Evolutionary conservation across 2,113 vertebrate genomes (phyloP), one percentile per base, ranked within the genome.

Genomic region (Lophotis ruficrista): DNA sequence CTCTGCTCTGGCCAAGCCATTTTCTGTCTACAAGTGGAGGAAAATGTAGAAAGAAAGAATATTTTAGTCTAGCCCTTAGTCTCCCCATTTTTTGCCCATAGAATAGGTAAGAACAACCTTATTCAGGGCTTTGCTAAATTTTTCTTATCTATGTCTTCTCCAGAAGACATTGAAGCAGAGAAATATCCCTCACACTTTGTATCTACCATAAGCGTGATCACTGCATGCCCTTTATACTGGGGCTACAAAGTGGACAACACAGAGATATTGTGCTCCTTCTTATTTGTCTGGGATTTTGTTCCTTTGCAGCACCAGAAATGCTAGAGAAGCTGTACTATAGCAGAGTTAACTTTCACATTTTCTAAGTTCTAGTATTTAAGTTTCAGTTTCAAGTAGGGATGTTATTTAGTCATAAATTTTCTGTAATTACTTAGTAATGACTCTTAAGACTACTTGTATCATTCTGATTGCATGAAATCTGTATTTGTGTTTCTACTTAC

Each of bases 171-270:
- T 62, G 61, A 85, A 72, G 27, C 38, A 91, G 27, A 76, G 37
- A 25, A 72, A 41, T 73, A 25, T 7, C 13, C 21, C 11, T 21
- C n/a, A 51, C 3, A 12, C 7, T 22, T 19, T 35, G 6, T 31
- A 57, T 17, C 19, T 57, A 11, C 24, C 2, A 0, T 12, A 38
- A 71, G 7, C 2, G 0, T 25, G 28, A 33, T 31, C 37, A 8
- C 0, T 45, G 7, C 24, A 48, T 24, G 19, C 20, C 30, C 83
- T 60, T 20, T 45, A 0, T 48, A 20, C 6, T 7, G 50, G 4
- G 7, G 38, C 24, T 82, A 45, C 35, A 58, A 73, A 61, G 37
- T 10, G 22, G 35, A 28, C 28, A 62, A 6, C 38, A 47, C 38
- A 65, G 48, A 82, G 21, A 7, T 53, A 31, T 2, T 72, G 25